Percentiles rank a stretch among this genome's conserved stretches.
Conservation (phyloP, 2,797 vertebrate genomes). For the Lacerta bilineata region DNA sequence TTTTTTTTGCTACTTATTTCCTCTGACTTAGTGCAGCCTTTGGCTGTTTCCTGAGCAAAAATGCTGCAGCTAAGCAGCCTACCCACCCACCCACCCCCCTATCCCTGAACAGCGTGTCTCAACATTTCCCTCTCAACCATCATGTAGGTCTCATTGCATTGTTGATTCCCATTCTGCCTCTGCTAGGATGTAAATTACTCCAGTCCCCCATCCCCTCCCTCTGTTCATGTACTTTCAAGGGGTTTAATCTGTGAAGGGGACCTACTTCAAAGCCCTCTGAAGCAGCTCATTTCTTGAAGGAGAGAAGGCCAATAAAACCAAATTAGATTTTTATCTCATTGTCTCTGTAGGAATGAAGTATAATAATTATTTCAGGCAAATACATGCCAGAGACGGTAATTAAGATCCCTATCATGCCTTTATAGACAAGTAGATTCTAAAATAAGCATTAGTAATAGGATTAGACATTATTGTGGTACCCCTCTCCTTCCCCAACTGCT, state of each 20-base stretch:
- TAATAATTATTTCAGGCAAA: conserved; percentile 80
- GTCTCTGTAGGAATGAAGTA: conserved; percentile 78
- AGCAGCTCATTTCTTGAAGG: conserved; percentile 75
- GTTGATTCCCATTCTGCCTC: conserved; percentile 77
- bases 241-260: conserved; percentile 77
- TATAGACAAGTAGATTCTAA: conserved; percentile 77
- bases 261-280: conserved; percentile 77
- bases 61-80: conserved; percentile 64
- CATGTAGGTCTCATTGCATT: conserved; percentile 77
- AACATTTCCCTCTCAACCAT: conserved; percentile 77
- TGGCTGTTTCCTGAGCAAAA: conserved; percentile 70
- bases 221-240: conserved; percentile 75
- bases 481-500: conserved; percentile 47
- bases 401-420: conserved; percentile 75
- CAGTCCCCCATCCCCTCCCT: conserved; percentile 63
- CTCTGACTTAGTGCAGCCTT: conserved; percentile 67
- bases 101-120: conserved; percentile 73
- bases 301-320: conserved; percentile 76
- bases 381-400: conserved; percentile 78
- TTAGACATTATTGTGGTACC: conserved; percentile 69
- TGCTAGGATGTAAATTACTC: conserved; percentile 79
- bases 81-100: conserved; percentile 17
- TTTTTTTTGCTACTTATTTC: conserved; percentile 67
- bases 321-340: conserved; percentile 80
- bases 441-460: conserved; percentile 79